A percentile compares a stretch with the other conserved stretches of the same genome.
Conservation (phyloP, 2,113 vertebrate genomes). For the Alethe diademata region DNA sequence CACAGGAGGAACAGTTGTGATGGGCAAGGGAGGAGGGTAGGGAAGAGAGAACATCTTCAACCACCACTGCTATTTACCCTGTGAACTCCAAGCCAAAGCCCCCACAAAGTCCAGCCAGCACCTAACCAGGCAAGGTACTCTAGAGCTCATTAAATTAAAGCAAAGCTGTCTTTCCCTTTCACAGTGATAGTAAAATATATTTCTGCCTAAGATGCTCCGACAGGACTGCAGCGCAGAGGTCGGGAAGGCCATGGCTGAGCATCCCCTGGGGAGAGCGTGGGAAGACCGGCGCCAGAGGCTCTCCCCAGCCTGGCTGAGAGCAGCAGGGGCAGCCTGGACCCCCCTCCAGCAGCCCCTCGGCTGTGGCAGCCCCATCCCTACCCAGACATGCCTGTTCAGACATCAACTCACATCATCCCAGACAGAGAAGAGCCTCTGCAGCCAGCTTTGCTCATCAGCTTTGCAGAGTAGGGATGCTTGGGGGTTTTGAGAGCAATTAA, state of each 20-base stretch:
- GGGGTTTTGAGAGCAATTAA: neutral
- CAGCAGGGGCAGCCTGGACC: neutral
- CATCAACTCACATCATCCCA: neutral
- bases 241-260: neutral
- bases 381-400: neutral
- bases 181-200: neutral
- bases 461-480: rapidly evolving
- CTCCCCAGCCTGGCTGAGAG: neutral
- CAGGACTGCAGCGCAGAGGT: neutral
- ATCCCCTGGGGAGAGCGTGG: neutral
- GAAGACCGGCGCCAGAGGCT: neutral
- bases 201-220: neutral
- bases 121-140: neutral
- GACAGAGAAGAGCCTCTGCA: neutral
- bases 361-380: neutral
- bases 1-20: neutral
- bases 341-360: rapidly evolving
- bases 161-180: neutral
- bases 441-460: neutral
- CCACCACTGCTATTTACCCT: rapidly evolving
- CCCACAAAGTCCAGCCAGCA: neutral
- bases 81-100: neutral
- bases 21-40: rapidly evolving
- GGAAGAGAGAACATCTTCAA: neutral
- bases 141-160: neutral